Conservation (phyloP, 2,888 invertebrate genomes). For the Itoplectis maculator region DNA sequence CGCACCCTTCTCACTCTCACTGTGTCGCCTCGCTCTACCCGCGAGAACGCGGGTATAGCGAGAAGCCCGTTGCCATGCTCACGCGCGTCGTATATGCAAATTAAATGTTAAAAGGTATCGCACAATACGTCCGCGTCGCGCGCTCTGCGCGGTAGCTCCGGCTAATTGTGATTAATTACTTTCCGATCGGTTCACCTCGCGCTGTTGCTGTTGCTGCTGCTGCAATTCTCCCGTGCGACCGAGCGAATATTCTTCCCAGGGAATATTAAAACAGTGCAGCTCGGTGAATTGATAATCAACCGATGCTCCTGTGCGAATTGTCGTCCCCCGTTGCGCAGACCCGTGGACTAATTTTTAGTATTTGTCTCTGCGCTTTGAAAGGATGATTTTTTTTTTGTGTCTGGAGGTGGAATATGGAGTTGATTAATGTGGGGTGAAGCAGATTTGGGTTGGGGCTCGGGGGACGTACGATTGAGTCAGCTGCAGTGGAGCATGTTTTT, state of each 20-base stretch:
- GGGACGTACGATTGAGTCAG: too few relatives aligned
- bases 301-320: background rate
- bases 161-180: conserved; percentile 73
- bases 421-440: too few relatives aligned
- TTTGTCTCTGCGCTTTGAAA: background rate
- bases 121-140: conserved; percentile 66
- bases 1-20: conserved; percentile 53
- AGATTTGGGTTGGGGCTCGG: too few relatives aligned
- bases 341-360: background rate
- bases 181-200: conserved; percentile 57
- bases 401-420: too few relatives aligned
- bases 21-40: too few relatives aligned
- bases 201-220: background rate
- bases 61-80: conserved; percentile 24
- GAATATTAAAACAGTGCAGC: conserved; percentile 8
- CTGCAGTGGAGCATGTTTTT: too few relatives aligned
- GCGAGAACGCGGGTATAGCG: conserved; percentile 18
- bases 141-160: conserved; percentile 51
- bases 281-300: background rate
- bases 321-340: background rate
- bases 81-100: conserved; percentile 69
- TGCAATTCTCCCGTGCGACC: conserved; percentile 26
- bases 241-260: background rate
- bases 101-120: conserved; percentile 71
- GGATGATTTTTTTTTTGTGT: background rate